Base-by-base conservation (phyloP, 2,888 invertebrate species). In the Exocentrus adspersus region DNA sequence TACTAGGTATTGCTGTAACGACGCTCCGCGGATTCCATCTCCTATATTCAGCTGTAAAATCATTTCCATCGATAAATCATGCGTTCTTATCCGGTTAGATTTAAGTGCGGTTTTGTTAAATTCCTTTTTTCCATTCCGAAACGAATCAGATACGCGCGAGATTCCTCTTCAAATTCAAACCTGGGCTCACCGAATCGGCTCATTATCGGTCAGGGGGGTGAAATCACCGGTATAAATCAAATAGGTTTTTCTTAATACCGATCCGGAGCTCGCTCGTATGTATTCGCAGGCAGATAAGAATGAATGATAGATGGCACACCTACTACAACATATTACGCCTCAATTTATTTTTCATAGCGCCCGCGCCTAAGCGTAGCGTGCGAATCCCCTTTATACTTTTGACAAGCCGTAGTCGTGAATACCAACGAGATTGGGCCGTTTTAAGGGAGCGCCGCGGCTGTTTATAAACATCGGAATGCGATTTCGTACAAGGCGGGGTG, bases 321-420 rank as follows among this genome's bases (percentile, higher is more conserved):
- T 46, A n/a, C 24, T 24, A 24, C 24, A 24, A 45, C 57, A 57
- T 57, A 57, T 57, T 57, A 57, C 57, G 46, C 45, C 46, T 45
- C 57, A 45, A 57, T 57, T 57, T 57, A 57, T 57, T 32, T 57
- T 57, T 57, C 57, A 57, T 57, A 43, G 57, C 57, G 46, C 30
- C n/a, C 20, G 24, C 28, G 30, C 28, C 46, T 46, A 46, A 46
- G 57, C 57, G 46, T 57, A 57, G 52, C 48, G 64, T 57, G 60
- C 42, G 53, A 68, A 68, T 65, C 65, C 67, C 54, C 54, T 68
- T 57, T 68, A 65, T 65, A 68, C 54, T 68, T 62, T 54, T 63
- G 67, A 65, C 62, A 65, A 65, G 64, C 53, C 64, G 54, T 48
- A 60, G 62, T 37, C 51, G 54, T 62, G 67, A 60, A 68, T 68